Conservation (phyloP, 2,797 vertebrate genomes). For the Anniella stebbinsi region DNA sequence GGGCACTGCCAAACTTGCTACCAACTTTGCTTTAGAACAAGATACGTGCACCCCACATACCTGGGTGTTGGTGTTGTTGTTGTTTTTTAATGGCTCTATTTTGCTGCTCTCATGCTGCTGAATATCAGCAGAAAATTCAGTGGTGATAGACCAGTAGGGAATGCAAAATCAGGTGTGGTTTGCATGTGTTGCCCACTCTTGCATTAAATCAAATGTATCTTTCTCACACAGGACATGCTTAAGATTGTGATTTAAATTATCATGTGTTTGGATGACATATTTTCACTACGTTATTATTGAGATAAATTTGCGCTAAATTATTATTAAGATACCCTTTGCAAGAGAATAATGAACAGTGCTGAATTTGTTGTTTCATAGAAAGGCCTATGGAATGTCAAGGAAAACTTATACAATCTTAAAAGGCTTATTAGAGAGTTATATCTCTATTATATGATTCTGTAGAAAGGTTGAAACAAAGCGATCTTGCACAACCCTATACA, state of each 20-base stretch:
- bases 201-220: background rate
- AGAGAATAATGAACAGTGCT: background rate
- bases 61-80: no score
- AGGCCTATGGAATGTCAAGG: slow-evolving; percentile 35
- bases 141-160: no score
- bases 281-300: slow-evolving; percentile 33
- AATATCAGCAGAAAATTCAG: no score
- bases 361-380: background rate
- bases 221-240: background rate
- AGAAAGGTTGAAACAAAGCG: background rate
- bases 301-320: background rate
- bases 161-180: no score
- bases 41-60: no score
- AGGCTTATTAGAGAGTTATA: slow-evolving; percentile 29
- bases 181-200: no score
- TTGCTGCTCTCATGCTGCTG: no score
- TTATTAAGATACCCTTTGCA: background rate
- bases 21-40: no score
- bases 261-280: background rate
- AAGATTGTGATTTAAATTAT: slow-evolving; percentile 4
- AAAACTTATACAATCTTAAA: background rate
- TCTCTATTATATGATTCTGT: slow-evolving; percentile 15
- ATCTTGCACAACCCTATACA: slow-evolving; percentile 12
- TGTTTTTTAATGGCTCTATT: no score
- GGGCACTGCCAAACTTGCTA: no score